Percentiles rank a stretch among this genome's conserved stretches.
Evolutionary conservation across 1,140 invertebrate species (phyloP).

Genomic region (Gonioctena quinquepunctata): DNA sequence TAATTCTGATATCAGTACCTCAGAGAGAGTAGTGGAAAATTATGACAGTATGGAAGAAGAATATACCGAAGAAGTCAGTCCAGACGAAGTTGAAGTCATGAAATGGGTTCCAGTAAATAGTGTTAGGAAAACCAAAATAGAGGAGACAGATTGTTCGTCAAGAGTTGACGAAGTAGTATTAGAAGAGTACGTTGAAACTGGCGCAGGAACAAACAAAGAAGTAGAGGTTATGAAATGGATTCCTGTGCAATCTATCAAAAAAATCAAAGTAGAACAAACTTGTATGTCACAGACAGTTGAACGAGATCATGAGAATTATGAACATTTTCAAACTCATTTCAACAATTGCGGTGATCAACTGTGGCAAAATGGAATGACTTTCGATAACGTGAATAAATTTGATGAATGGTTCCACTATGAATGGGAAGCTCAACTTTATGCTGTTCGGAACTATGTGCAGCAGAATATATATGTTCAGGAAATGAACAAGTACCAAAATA

Average conservation of each 20-base stretch:
- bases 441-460: conserved; percentile 46
- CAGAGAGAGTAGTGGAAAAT: conserved; percentile 9
- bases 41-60: neutral
- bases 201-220: conserved; percentile 30
- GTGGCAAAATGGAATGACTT: conserved; percentile 37
- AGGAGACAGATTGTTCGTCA: conserved; percentile 5
- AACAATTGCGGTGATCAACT: conserved; percentile 40
- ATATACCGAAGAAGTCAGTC: conserved; percentile 17
- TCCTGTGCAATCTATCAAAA: conserved; percentile 21
- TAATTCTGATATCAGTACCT: conserved; percentile 14
- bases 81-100: conserved; percentile 13
- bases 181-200: conserved; percentile 29
- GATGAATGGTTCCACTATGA: conserved; percentile 40
- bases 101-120: conserved; percentile 20
- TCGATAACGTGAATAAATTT: conserved; percentile 40
- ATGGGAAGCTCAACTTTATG: conserved; percentile 43
- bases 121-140: conserved; percentile 2
- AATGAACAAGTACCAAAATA: conserved; percentile 43
- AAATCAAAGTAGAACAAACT: neutral
- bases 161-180: conserved; percentile 33
- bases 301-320: neutral
- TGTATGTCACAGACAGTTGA: neutral
- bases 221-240: conserved; percentile 36
- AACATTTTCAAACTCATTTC: conserved; percentile 37
- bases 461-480: conserved; percentile 51